Evolutionary conservation across 1,140 invertebrate genomes (phyloP).

Genomic region (Pachypsylla venusta): DNA sequence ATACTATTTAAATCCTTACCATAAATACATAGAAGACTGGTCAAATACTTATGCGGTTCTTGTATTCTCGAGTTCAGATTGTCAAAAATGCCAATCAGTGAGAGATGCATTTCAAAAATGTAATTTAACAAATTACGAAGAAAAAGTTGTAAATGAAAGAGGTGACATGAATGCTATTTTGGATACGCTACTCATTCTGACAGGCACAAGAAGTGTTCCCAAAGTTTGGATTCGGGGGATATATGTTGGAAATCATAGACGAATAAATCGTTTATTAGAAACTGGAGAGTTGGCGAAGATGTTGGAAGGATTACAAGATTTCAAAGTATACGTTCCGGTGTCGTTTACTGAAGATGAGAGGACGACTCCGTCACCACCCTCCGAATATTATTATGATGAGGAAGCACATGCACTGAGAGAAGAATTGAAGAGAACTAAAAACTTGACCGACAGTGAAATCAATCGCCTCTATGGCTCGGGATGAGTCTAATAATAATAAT

Average conservation of each 20-base stretch:
- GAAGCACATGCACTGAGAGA: neutral
- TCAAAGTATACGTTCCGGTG: neutral
- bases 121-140: slow-evolving; percentile 2
- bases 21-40: neutral
- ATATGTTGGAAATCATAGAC: neutral
- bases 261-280: neutral
- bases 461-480: neutral
- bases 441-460: neutral
- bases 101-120: neutral
- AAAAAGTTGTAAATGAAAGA: neutral
- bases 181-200: slow-evolving; percentile 1
- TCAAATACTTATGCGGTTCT: neutral
- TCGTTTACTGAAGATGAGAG: neutral
- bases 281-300: neutral
- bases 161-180: neutral
- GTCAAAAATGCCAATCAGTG: neutral
- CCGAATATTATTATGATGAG: neutral
- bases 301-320: neutral
- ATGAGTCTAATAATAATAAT: no score
- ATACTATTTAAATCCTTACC: neutral
- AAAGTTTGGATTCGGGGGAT: neutral
- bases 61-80: neutral
- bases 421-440: neutral
- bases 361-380: neutral
- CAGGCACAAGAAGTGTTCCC: neutral